Evolutionary conservation across 2,113 vertebrate genomes (phyloP), one percentile per base, ranked within the genome.

Genomic region (Hoplias malabaricus): DNA sequence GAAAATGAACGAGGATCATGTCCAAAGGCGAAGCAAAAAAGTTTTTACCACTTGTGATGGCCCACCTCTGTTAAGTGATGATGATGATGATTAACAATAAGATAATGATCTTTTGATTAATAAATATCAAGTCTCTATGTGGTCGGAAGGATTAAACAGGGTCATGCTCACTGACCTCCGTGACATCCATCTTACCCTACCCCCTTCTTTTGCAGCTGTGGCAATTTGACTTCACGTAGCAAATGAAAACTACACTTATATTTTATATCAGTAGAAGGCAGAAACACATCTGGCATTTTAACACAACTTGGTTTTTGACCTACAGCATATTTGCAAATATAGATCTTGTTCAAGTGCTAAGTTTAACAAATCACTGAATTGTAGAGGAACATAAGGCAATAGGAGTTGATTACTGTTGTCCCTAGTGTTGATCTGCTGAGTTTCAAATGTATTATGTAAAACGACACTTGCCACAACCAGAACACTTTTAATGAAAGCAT

Each of bases 1-100:
- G 91, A 98, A 97, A 89, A 92, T 93, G 81, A 99, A 98, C 34
- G 96, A 98, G 90, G 95, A 98, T 74, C 97, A 99, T 0, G 89
- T 98, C 59, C 96, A 98, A 89, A 94, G 89, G 76, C 90, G 92
- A 1, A 93, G 93, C 53, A 97, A 95, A 90, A 96, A 96, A 70
- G 87, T 82, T 0, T 90, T 92, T 27, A 79, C 83, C 0, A 91
- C 89, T 21, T 77, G 82, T 0, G 94, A 92, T 16, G 88, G 73
- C 12, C 95, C 94, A 0, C 94, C 94, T 14, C 63, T 89, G 40
- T 69, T 82, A 82, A 86, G 84, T 2, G 85, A 83, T 40, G 74
- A 82, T 0, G 88, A 82, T 0, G 88, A 91, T 6, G 91, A 92
- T 80, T 93, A 93, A 81, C 79, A 65, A 73, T 29, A 62, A 25